Conservation (phyloP, 2,888 invertebrate species). For the Rhingia campestris region DNA sequence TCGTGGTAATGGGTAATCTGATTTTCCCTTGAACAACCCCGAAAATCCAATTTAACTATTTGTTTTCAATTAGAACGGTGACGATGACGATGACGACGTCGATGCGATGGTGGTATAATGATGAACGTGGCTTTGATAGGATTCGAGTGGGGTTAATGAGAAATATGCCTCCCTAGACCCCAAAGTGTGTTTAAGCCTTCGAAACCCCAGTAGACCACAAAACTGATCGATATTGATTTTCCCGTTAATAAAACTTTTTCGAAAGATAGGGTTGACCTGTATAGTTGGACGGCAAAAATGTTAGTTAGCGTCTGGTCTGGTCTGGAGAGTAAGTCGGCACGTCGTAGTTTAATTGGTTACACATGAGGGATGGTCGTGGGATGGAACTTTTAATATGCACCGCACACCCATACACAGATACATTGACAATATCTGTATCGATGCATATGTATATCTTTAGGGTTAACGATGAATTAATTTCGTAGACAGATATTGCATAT, state of each 20-base stretch:
- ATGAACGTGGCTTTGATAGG: not conserved
- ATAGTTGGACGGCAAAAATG: not conserved
- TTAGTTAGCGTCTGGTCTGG: not conserved
- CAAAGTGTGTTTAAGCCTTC: not conserved
- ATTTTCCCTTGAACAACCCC: constrained; percentile 37
- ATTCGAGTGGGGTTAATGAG: constrained; percentile 13
- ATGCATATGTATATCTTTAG: constrained; percentile 1
- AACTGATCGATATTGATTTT: constrained; percentile 29
- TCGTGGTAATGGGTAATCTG: not conserved
- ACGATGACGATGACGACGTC: constrained; percentile 2
- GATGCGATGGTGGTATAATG: not conserved
- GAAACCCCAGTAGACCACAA: not conserved
- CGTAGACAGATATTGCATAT: not conserved
- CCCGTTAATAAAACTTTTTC: not conserved
- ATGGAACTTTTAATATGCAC: not conserved
- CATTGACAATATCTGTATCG: not conserved
- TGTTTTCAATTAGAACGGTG: constrained; percentile 65
- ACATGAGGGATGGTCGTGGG: not conserved
- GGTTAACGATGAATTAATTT: constrained; percentile 21
- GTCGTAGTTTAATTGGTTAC: constrained; percentile 16
- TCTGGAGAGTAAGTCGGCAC: not conserved
- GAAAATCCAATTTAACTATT: constrained; percentile 64
- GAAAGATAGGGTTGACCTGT: not conserved
- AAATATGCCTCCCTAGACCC: not conserved
- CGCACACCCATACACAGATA: not conserved